These are phyloP conservation scores for Ophonus ardosiacus DNA, from an alignment of 2,888 invertebrate species.

Conservation along the genomic window DNA sequence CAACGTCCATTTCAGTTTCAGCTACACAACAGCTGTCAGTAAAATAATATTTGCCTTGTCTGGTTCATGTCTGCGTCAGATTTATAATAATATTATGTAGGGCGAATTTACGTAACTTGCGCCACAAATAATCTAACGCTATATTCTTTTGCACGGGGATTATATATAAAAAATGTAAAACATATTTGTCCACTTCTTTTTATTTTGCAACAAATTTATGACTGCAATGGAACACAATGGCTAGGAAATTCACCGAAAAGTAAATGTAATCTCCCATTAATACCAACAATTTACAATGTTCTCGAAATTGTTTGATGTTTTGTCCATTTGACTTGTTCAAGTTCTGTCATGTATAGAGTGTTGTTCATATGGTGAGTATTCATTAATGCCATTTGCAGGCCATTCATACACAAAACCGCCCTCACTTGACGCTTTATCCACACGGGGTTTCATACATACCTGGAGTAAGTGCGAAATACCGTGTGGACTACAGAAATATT, in stretches of 20 bases:
- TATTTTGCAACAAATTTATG: no score
- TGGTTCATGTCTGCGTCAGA: not conserved
- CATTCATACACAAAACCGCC: not conserved
- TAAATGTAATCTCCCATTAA: no score
- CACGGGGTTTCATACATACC: not conserved
- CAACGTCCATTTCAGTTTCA: not conserved
- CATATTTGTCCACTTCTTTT: no score
- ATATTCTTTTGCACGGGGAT: no score
- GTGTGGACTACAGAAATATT: not conserved
- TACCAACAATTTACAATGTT: no score
- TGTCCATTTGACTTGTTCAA: not conserved
- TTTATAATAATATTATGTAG: not conserved
- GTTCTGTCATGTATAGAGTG: not conserved
- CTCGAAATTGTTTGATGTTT: not conserved
- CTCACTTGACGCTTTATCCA: not conserved
- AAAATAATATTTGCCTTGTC: not conserved
- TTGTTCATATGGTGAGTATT: not conserved
- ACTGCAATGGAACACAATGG: no score
- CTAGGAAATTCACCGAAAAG: no score
- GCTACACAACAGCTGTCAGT: not conserved
- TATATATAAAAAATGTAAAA: no score
- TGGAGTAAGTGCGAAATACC: not conserved
- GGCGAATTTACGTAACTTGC: constrained; percentile 12
- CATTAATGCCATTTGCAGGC: not conserved
- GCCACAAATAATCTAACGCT: not conserved